phyloP scores from a whole-genome alignment of 2,113 vertebrate genomes.

The Taxidea taxus region DNA sequence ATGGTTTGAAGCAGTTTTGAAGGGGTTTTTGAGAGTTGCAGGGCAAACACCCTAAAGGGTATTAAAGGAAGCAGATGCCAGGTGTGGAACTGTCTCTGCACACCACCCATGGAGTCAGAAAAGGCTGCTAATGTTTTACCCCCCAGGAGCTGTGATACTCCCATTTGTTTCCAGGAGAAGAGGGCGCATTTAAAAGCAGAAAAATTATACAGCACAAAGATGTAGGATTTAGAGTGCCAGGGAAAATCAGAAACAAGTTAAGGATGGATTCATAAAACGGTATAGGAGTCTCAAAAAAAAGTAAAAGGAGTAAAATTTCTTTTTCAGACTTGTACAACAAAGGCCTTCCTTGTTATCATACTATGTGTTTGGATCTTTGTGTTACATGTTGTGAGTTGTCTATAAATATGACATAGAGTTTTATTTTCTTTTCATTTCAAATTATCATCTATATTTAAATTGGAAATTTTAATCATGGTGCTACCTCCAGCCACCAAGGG shows the following conservation, averaged over 20 bases:
- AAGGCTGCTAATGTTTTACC: neutral
- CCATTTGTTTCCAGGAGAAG: neutral
- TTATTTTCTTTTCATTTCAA: neutral
- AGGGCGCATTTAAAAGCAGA: neutral
- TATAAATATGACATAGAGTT: neutral
- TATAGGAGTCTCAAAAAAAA: neutral
- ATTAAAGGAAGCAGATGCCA: constrained; percentile 8
- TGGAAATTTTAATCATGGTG: neutral
- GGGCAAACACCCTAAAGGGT: neutral
- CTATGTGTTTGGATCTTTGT: neutral
- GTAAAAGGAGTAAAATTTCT: neutral
- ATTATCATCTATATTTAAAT: neutral
- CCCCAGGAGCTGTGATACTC: neutral
- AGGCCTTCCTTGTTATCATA: neutral
- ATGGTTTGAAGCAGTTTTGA: neutral
- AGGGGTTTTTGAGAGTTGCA: neutral
- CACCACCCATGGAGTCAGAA: neutral
- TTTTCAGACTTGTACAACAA: neutral
- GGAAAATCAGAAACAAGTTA: neutral
- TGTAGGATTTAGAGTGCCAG: neutral
- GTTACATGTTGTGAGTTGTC: neutral
- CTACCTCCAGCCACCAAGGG: neutral
- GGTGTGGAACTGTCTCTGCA: neutral
- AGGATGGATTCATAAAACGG: neutral
- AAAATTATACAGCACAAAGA: neutral